Evolutionary conservation across 1,140 invertebrate genomes (phyloP), one percentile per base, ranked within the genome.

Genomic region (Rhyzopertha dominica): DNA sequence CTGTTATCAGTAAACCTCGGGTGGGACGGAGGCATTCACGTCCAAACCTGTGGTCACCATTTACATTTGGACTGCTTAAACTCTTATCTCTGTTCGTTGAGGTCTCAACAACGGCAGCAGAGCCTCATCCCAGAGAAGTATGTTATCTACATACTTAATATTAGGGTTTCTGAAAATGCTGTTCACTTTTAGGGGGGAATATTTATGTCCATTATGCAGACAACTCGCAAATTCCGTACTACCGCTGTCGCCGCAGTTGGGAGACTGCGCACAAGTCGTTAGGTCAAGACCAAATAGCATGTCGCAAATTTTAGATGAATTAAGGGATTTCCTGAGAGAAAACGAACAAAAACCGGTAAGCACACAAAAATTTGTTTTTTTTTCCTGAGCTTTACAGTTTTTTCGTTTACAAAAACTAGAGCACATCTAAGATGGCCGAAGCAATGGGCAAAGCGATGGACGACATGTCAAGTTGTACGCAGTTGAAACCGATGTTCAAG

Each of bases 41-140:
- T 94, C n/a, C 89, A 94, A 71, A 93, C 92, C 1, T 97, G 94
- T 73, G 94, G 93, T 8, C 94, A 98, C 70, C 90, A 95, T 67
- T 72, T 98, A 22, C 94, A 98, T 71, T 74, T 96, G 40, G 87
- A 90, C 61, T 98, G 94, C 70, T 79, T 94, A 49, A 84, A 85
- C 62, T 84, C 88, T 0, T 98, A 96, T 72, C 71, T 94, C 31
- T 77, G 81, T 45, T 90, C 90, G 4, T 70, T 96, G 28, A 75
- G 82, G 36, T 81, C 75, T 50, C 82, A 85, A 49, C 84, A 87
- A 59, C 70, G 85, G 9, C 82, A 80, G 29, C 78, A 82, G 62
- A 84, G 75, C 61, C 67, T 88, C 36, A 80, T 83, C 52, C 78
- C 82, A 40, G 87, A 90, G 56, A 73, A 74, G 74, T 75, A 61